Conservation (phyloP, 2,113 vertebrate genomes). For the Mobula birostris region DNA sequence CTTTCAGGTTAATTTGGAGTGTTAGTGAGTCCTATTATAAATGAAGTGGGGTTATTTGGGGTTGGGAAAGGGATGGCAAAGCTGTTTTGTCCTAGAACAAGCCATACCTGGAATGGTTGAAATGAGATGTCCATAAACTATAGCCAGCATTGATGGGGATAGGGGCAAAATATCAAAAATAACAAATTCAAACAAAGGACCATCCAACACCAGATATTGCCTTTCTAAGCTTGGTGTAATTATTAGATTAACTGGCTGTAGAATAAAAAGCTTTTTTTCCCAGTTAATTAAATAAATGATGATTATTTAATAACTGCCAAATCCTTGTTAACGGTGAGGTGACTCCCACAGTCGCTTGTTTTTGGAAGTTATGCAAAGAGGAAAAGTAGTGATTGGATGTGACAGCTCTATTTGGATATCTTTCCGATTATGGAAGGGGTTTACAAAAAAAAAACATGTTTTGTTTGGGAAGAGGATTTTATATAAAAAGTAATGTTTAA, state of each 20-base stretch:
- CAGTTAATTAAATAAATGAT: neutral
- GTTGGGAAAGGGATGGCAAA: neutral
- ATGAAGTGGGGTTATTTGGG: neutral
- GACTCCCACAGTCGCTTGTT: neutral
- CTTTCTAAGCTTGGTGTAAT: conserved; percentile 1
- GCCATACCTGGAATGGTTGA: neutral
- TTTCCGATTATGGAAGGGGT: neutral
- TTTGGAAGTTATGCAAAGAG: neutral
- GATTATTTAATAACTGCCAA: neutral
- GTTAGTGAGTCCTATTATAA: neutral
- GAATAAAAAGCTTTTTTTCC: neutral
- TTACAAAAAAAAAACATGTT: conserved; percentile 35
- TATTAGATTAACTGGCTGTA: neutral
- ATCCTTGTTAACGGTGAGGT: neutral
- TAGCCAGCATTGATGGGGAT: conserved; percentile 35
- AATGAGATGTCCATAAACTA: conserved; percentile 19
- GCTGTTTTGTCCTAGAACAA: neutral
- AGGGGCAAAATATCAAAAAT: conserved; percentile 38
- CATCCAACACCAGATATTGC: conserved; percentile 15
- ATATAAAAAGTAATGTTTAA: conserved; percentile 17
- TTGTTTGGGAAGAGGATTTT: conserved; percentile 33
- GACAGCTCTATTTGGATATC: neutral
- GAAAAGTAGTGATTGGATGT: conserved; percentile 5
- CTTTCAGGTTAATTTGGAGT: neutral
- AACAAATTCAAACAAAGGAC: neutral